phyloP scores from a whole-genome alignment of 2,888 invertebrate genomes.

The Caenorhabditis parvicauda region DNA sequence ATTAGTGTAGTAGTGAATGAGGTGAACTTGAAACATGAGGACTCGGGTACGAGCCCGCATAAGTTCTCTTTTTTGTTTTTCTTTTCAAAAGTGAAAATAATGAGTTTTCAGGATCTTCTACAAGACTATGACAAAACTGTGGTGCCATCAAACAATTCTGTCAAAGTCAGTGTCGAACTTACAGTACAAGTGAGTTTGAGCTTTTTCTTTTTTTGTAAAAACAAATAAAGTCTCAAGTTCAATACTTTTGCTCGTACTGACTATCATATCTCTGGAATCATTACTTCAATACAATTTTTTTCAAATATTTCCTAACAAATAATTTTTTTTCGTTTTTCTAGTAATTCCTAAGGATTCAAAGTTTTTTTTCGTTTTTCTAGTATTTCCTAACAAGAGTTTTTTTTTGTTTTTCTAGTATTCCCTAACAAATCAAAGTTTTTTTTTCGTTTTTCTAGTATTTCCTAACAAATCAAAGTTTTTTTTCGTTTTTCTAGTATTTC shows the following conservation, averaged over 20 bases:
- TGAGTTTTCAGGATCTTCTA: slow-evolving; percentile 38
- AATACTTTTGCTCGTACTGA: too few relatives aligned
- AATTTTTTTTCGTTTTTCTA: too few relatives aligned
- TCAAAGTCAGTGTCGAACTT: slow-evolving; percentile 54
- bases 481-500: too few relatives aligned
- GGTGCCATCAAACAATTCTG: slow-evolving; percentile 59
- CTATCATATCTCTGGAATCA: too few relatives aligned
- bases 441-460: neutral
- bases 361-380: neutral
- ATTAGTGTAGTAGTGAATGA: too few relatives aligned
- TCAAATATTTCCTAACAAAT: too few relatives aligned
- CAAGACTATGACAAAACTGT: slow-evolving; percentile 59
- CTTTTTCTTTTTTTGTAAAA: slow-evolving; percentile 2
- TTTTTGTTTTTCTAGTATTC: neutral
- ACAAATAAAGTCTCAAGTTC: slow-evolving; percentile 1
- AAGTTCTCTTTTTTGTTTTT: neutral
- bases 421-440: too few relatives aligned
- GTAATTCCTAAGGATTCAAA: slow-evolving; percentile 1
- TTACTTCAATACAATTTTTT: too few relatives aligned
- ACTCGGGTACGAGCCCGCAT: neutral
- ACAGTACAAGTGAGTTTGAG: slow-evolving; percentile 52
- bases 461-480: too few relatives aligned
- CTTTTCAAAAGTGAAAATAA: neutral
- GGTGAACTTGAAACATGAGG: too few relatives aligned
- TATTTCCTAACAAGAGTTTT: slow-evolving; percentile 5